Percentiles rank a stretch among this genome's conserved stretches.
Conservation (phyloP, 2,888 invertebrate genomes). For the Aphodius granarius region DNA sequence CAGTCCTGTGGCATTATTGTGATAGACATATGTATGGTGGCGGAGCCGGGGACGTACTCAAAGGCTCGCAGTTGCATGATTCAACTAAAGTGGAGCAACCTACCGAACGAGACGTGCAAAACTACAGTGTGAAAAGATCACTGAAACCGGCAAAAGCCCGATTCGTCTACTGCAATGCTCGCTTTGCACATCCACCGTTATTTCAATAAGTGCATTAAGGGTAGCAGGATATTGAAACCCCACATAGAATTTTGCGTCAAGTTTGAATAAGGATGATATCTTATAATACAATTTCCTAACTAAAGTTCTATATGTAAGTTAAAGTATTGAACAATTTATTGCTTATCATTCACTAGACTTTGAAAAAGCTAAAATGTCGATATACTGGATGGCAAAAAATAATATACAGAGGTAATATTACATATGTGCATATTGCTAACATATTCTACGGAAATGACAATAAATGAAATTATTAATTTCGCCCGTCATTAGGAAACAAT, state of each 20-base stretch:
- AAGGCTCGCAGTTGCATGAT: not conserved
- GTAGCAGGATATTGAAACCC: constrained; percentile 29
- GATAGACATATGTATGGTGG: constrained; percentile 32
- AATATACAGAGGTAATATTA: too few relatives aligned
- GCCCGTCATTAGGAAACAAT: not conserved
- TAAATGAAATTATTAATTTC: not conserved
- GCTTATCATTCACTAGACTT: too few relatives aligned
- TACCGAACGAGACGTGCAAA: not conserved
- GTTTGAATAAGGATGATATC: constrained; percentile 26
- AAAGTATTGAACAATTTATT: too few relatives aligned
- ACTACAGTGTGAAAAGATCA: constrained; percentile 19
- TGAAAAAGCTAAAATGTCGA: too few relatives aligned
- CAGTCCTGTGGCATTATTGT: constrained; percentile 33
- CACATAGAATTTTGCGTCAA: constrained; percentile 29
- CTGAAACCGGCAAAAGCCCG: constrained; percentile 24
- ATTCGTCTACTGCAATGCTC: constrained; percentile 1
- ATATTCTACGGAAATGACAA: not conserved
- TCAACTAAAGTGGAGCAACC: not conserved
- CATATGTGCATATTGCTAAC: not conserved
- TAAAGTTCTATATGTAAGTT: too few relatives aligned
- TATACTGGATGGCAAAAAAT: too few relatives aligned
- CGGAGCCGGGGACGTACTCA: not conserved
- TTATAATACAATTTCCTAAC: too few relatives aligned
- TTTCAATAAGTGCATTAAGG: constrained; percentile 33
- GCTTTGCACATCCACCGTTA: constrained; percentile 33